phyloP scores from a whole-genome alignment of 2,888 invertebrate species.

The Minunthozetes semirufus region DNA sequence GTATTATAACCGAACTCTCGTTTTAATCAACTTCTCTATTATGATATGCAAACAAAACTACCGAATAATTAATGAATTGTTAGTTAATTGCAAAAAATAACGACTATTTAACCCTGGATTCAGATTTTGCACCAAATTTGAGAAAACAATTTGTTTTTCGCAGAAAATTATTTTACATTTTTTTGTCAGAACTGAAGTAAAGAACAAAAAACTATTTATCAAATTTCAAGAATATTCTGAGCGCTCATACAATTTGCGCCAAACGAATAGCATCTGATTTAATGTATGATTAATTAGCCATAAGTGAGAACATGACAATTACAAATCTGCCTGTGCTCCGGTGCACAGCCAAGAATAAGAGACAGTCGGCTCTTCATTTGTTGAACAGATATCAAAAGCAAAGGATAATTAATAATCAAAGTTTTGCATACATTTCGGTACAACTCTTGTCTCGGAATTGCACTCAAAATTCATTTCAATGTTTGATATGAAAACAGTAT shows the following conservation, averaged over 20 bases:
- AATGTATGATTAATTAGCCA: conserved; percentile 5
- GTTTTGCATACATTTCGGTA: background rate
- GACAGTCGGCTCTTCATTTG: background rate
- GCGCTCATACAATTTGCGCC: background rate
- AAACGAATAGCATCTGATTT: background rate
- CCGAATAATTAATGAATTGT: too few species aligned
- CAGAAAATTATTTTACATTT: background rate
- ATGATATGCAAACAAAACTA: too few species aligned
- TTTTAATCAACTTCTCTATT: too few species aligned
- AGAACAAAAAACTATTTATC: background rate
- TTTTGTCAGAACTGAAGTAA: background rate
- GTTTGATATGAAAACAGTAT: too few species aligned
- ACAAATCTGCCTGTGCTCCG: conserved; percentile 7
- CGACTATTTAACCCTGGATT: too few species aligned
- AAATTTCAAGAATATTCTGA: background rate
- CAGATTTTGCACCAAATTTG: background rate
- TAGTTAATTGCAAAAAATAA: too few species aligned
- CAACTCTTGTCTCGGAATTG: background rate
- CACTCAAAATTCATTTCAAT: too few species aligned
- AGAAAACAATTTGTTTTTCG: background rate
- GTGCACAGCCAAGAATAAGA: background rate
- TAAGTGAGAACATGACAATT: conserved; percentile 22
- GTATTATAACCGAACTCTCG: too few species aligned
- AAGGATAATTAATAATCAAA: conserved; percentile 1
- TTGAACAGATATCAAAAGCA: background rate